These are phyloP conservation scores for Drosophila nigromelanica DNA, from an alignment of 1,140 invertebrate species.

Conservation along the genomic window DNA sequence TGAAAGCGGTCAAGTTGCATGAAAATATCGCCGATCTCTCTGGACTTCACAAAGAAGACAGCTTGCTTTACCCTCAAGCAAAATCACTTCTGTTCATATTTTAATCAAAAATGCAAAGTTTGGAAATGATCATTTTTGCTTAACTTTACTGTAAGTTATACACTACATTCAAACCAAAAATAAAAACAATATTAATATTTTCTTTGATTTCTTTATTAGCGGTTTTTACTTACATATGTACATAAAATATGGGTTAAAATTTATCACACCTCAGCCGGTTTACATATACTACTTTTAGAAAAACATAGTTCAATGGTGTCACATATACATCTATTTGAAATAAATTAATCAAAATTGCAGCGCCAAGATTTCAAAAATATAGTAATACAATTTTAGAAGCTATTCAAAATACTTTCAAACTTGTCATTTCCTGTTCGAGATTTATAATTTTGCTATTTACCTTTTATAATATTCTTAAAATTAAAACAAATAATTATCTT, in stretches of 20 bases:
- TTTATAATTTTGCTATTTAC: conserved; percentile 16
- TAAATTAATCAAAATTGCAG: neutral
- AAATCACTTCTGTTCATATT: no score
- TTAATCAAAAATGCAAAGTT: no score
- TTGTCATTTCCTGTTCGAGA: conserved; percentile 21
- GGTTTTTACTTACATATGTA: conserved; percentile 34
- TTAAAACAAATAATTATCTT: conserved; percentile 81
- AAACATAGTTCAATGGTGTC: conserved; percentile 19
- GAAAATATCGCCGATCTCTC: no score
- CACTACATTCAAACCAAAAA: no score
- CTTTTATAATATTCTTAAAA: conserved; percentile 8
- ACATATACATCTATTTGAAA: conserved; percentile 10
- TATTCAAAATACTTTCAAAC: conserved; percentile 19
- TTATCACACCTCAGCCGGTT: conserved; percentile 49
- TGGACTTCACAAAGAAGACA: no score
- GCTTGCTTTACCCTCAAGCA: no score
- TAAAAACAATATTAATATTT: no score
- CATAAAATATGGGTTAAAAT: conserved; percentile 43
- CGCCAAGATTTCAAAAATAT: conserved; percentile 9
- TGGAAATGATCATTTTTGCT: no score
- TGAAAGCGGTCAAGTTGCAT: no score
- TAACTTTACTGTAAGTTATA: no score
- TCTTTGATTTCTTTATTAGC: conserved; percentile 23
- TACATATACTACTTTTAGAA: conserved; percentile 28
- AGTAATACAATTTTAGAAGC: conserved; percentile 25